These are phyloP conservation scores for Haliaeetus leucogaster DNA, from an alignment of 2,113 vertebrate genomes.

Conservation along the genomic window DNA sequence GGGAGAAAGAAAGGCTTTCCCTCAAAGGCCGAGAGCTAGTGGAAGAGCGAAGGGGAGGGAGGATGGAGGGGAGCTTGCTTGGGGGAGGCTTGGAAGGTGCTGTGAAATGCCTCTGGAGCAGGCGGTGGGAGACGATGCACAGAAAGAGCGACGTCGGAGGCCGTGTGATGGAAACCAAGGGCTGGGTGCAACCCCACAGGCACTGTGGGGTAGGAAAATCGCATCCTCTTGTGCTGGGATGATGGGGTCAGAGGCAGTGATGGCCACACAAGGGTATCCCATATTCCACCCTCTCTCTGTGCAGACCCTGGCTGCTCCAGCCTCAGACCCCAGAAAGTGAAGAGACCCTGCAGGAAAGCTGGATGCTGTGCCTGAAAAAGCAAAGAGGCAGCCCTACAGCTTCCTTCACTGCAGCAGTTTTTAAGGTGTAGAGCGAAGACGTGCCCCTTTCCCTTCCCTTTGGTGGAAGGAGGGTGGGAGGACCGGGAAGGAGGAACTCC, in stretches of 20 bases:
- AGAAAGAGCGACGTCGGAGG: accelerated
- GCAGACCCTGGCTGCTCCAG: neutral
- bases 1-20: neutral
- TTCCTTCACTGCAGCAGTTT: neutral
- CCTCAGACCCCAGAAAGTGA: neutral
- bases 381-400: accelerated
- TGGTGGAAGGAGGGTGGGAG: too few relatives aligned
- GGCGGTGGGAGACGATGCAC: neutral
- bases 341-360: neutral
- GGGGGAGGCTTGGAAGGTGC: neutral
- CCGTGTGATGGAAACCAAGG: neutral
- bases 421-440: neutral
- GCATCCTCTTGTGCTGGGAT: neutral
- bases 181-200: neutral
- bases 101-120: neutral
- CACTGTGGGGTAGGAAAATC: neutral
- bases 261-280: neutral
- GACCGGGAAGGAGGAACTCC: neutral
- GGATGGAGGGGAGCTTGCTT: neutral
- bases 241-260: neutral
- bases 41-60: neutral
- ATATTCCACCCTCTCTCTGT: neutral
- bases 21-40: neutral
- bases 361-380: neutral
- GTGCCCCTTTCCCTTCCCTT: neutral